Evolutionary conservation across 2,797 vertebrate species (phyloP), one percentile per base, ranked within the genome.

Genomic region (Sebastes diaconus): DNA sequence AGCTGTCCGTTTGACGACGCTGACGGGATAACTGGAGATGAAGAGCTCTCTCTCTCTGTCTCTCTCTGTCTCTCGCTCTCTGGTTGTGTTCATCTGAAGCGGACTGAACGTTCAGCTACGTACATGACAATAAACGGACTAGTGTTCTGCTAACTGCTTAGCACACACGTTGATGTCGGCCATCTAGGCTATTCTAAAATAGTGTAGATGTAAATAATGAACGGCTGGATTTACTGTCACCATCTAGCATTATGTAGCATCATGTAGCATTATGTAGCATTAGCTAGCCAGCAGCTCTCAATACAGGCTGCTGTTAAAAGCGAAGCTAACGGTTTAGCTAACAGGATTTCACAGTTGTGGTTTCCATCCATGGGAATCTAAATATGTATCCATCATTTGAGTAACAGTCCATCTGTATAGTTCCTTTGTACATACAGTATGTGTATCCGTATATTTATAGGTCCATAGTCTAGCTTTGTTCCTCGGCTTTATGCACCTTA

Each of bases 41-140:
- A 77, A 22, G 82, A 74, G 69, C 66, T 74, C 80, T 61, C 84
- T 46, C 42, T 46, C 42, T 16, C 39, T 39, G 2, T 14, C 13
- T 42, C 12, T 14, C 4, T 13, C 34, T 36, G 4, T 36, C 36
- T 39, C 39, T 42, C 14, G 6, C 39, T 42, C 39, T 42, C 39
- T 42, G 39, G 84, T 84, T 74, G 59, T 84, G 85, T 78, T 79
- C 72, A 68, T 84, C 84, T 66, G 83, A 72, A 57, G 86, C 85
- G 79, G 90, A 85, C 81, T 79, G 78, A 79, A 83, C 83, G 81
- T 79, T 83, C 59, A 88, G 89, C 87, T 84, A 72, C 88, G 86
- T 90, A 83, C 81, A 70, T 83, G 87, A 91, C 91, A 90, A 91
- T 86, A 87, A 83, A 83, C 85, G 30, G 81, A 84, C 80, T 81